Percentiles rank a stretch among this genome's conserved stretches.
phyloP scores from a whole-genome alignment of 2,797 vertebrate genomes.

The Xiphophorus birchmanni region DNA sequence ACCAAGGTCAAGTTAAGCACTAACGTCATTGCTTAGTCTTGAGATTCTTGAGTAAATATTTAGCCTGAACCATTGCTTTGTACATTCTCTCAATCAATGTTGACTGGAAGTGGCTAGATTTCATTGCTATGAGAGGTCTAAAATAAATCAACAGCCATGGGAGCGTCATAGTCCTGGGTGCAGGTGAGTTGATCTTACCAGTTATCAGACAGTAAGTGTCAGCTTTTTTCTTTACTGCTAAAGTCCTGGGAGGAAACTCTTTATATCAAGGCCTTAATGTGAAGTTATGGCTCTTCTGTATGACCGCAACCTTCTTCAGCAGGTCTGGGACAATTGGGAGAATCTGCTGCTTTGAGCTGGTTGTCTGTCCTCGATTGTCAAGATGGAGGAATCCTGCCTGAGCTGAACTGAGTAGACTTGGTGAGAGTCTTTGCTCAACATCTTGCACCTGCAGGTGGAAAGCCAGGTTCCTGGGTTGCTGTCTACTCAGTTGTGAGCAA shows the following conservation, averaged over 20 bases:
- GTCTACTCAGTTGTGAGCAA: background rate
- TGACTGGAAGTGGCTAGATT: background rate
- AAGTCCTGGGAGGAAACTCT: background rate
- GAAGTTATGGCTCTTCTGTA: background rate
- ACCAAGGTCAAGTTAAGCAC: too few species aligned
- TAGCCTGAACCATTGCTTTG: too few species aligned
- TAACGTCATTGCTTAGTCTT: too few species aligned
- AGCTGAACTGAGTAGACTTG: background rate
- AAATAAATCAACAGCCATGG: background rate
- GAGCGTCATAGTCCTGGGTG: background rate
- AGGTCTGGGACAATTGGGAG: background rate
- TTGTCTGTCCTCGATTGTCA: background rate
- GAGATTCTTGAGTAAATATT: too few species aligned
- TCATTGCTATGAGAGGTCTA: background rate
- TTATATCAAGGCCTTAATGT: background rate
- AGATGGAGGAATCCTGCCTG: background rate
- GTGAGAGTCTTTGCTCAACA: background rate
- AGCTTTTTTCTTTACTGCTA: background rate
- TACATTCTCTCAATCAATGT: too few species aligned
- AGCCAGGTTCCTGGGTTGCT: background rate
- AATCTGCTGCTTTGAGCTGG: background rate
- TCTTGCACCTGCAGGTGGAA: background rate
- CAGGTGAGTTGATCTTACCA: background rate
- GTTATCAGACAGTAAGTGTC: background rate
- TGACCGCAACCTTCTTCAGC: background rate